Conservation (phyloP, 2,888 invertebrate genomes). For the Trachelus tabidus region DNA sequence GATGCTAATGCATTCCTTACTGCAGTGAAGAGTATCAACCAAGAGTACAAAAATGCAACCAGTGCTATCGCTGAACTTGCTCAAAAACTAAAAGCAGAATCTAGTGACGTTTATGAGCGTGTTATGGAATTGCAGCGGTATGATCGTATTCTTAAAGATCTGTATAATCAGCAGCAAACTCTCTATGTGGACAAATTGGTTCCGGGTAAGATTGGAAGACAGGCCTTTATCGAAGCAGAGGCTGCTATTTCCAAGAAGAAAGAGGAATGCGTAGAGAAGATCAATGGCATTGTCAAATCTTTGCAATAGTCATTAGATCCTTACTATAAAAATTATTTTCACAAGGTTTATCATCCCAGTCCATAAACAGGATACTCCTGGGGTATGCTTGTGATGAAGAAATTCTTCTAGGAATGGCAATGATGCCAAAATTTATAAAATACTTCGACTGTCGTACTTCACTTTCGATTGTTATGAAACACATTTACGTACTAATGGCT, state of each 20-base stretch:
- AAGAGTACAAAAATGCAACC: constrained; percentile 71
- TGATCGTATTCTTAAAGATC: constrained; percentile 67
- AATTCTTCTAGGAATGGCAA: too few relatives aligned
- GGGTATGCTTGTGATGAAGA: too few relatives aligned
- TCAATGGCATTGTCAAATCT: constrained; percentile 67
- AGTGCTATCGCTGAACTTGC: constrained; percentile 67
- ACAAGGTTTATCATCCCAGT: too few relatives aligned
- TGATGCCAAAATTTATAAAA: too few relatives aligned
- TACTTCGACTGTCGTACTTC: too few relatives aligned
- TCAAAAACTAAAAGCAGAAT: constrained; percentile 71
- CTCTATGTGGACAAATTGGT: constrained; percentile 73
- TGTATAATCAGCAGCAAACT: constrained; percentile 67
- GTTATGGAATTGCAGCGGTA: constrained; percentile 72
- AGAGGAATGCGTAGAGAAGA: constrained; percentile 70
- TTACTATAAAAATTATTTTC: too few relatives aligned
- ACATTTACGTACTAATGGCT: too few relatives aligned
- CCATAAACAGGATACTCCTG: too few relatives aligned
- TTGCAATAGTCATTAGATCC: constrained; percentile 49
- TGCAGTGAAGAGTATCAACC: constrained; percentile 70
- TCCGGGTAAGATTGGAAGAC: constrained; percentile 71
- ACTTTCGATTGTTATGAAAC: too few relatives aligned
- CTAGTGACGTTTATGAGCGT: constrained; percentile 72
- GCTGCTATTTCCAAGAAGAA: constrained; percentile 69
- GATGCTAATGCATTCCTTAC: constrained; percentile 67
- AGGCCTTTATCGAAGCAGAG: constrained; percentile 72